phyloP scores from a whole-genome alignment of 2,888 invertebrate species.

The Eristalis intricaria region DNA sequence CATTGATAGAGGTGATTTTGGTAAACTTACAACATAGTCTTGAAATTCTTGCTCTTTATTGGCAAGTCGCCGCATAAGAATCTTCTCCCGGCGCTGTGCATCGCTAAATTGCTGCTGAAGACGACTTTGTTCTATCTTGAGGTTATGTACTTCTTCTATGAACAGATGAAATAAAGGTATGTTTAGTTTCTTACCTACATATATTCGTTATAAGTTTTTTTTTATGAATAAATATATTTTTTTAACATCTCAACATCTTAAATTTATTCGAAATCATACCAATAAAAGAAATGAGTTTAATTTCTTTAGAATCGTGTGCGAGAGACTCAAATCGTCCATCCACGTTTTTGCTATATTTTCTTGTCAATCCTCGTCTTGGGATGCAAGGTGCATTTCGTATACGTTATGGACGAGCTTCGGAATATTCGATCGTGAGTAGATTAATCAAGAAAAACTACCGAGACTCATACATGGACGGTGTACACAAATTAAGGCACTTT shows the following conservation, averaged over 20 bases:
- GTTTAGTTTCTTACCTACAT: slow-evolving; percentile 1
- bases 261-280: slow-evolving; percentile 81
- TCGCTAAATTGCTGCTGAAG: slow-evolving; percentile 91
- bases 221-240: slow-evolving; percentile 30
- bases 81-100: slow-evolving; percentile 94
- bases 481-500: slow-evolving; percentile 55
- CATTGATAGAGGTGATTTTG: not conserved
- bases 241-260: slow-evolving; percentile 63
- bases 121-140: slow-evolving; percentile 88
- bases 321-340: slow-evolving; percentile 70
- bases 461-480: slow-evolving; percentile 37
- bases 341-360: slow-evolving; percentile 53
- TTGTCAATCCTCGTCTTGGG: slow-evolving; percentile 66
- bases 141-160: slow-evolving; percentile 79
- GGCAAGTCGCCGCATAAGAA: slow-evolving; percentile 94
- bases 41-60: slow-evolving; percentile 98
- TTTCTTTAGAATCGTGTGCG: slow-evolving; percentile 76
- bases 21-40: slow-evolving; percentile 92
- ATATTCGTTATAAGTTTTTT: slow-evolving; percentile 56
- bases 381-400: slow-evolving; percentile 57
- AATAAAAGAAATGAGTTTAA: slow-evolving; percentile 77
- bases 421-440: slow-evolving; percentile 14
- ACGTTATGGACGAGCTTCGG: slow-evolving; percentile 54
- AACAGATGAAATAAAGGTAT: slow-evolving; percentile 9
- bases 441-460: slow-evolving; percentile 50